phyloP scores from a whole-genome alignment of 2,888 invertebrate genomes.

The Cosmorhoe ocellata region DNA sequence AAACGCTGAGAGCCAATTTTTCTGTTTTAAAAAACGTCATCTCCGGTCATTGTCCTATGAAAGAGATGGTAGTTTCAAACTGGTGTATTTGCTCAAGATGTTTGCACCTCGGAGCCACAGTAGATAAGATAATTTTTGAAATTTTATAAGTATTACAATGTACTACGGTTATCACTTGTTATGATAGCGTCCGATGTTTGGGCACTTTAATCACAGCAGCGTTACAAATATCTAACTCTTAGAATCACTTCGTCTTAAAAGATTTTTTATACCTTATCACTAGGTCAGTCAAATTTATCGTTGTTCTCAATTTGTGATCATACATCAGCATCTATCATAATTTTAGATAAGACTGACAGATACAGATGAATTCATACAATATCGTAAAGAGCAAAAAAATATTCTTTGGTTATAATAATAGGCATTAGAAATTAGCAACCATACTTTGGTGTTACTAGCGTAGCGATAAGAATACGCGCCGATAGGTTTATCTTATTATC shows the following conservation, averaged over 20 bases:
- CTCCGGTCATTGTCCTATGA: conserved; percentile 43
- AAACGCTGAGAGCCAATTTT: conserved; percentile 43
- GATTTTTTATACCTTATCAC: conserved; percentile 29
- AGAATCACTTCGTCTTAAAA: conserved; percentile 47
- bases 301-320: no score
- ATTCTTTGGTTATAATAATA: no score
- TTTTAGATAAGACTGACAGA: no score
- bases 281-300: no score
- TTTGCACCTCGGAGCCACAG: conserved; percentile 58
- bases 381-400: no score
- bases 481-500: no score
- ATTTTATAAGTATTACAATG: conserved; percentile 59
- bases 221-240: conserved; percentile 53
- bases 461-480: conserved; percentile 44
- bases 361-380: no score
- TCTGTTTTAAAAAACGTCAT: conserved; percentile 31
- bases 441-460: no score
- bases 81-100: conserved; percentile 56
- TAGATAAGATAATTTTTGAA: conserved; percentile 72
- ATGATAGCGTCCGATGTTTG: conserved; percentile 55
- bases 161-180: conserved; percentile 50
- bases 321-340: no score
- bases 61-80: conserved; percentile 35
- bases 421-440: no score
- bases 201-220: conserved; percentile 51